Conservation (phyloP, 2,113 vertebrate genomes). For the Otis tarda region DNA sequence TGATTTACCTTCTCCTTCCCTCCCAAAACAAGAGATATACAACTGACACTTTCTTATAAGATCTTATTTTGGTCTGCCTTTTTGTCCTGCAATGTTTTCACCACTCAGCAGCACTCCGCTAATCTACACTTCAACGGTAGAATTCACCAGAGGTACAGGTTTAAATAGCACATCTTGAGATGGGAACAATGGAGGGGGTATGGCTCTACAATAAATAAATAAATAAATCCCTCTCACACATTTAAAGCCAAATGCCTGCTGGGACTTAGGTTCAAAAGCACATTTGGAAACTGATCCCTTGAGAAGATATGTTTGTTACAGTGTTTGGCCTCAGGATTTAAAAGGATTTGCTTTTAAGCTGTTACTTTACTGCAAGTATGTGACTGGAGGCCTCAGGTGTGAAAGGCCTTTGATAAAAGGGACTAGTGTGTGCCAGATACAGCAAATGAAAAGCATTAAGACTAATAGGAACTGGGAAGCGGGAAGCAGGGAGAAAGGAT, state of each 20-base stretch:
- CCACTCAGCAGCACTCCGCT: not conserved
- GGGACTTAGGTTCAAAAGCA: slow-evolving; percentile 69
- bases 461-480: not conserved
- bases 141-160: slow-evolving; percentile 17
- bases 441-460: slow-evolving; percentile 28
- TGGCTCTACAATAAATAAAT: slow-evolving; percentile 33
- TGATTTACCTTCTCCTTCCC: not conserved
- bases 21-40: not conserved
- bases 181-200: not conserved
- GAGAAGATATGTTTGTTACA: slow-evolving; percentile 45
- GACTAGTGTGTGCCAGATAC: slow-evolving; percentile 30
- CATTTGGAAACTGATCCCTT: slow-evolving; percentile 37
- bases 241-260: slow-evolving; percentile 25
- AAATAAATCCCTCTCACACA: slow-evolving; percentile 4
- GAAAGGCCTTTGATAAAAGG: slow-evolving; percentile 67
- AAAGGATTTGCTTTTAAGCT: slow-evolving; percentile 66
- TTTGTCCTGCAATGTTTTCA: slow-evolving; percentile 44
- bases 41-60: not conserved
- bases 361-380: slow-evolving; percentile 61
- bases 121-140: not conserved
- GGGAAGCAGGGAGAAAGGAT: not conserved
- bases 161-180: not conserved
- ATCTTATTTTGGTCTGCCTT: slow-evolving; percentile 27
- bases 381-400: slow-evolving; percentile 74
- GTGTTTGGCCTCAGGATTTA: slow-evolving; percentile 69